Percentiles rank a stretch among this genome's conserved stretches.
Conservation (phyloP, 2,888 invertebrate genomes). For the Parochlus steinenii region DNA sequence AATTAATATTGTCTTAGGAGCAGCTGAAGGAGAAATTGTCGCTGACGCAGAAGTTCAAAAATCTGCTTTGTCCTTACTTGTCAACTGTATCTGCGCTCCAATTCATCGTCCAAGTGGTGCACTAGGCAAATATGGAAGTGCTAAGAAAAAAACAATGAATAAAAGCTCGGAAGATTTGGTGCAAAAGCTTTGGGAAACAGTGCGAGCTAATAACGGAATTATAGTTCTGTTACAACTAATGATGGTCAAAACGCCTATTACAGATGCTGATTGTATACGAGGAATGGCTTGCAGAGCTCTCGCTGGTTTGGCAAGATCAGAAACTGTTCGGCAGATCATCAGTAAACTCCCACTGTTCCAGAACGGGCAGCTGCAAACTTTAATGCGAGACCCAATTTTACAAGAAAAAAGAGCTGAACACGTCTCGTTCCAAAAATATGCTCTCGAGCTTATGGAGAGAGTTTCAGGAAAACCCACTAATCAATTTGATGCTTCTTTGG, state of each 20-base stretch:
- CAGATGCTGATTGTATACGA: slow-evolving; percentile 89
- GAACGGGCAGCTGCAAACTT: slow-evolving; percentile 78
- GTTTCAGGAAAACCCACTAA: slow-evolving; percentile 83
- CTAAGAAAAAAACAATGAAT: slow-evolving; percentile 40
- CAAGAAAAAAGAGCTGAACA: slow-evolving; percentile 94
- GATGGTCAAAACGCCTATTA: slow-evolving; percentile 85
- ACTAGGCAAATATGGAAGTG: slow-evolving; percentile 34
- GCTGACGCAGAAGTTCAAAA: slow-evolving; percentile 84
- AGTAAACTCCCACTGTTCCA: slow-evolving; percentile 89
- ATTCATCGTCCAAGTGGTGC: slow-evolving; percentile 48
- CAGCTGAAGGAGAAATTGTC: slow-evolving; percentile 83
- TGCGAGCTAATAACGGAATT: slow-evolving; percentile 88
- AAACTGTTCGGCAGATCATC: slow-evolving; percentile 85
- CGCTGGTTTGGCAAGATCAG: slow-evolving; percentile 84
- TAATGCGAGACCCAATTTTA: slow-evolving; percentile 92
- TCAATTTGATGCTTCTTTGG: slow-evolving; percentile 71
- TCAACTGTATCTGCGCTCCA: slow-evolving; percentile 89
- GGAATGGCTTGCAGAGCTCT: slow-evolving; percentile 86
- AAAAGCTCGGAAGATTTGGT: slow-evolving; percentile 69
- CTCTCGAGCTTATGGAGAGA: slow-evolving; percentile 72
- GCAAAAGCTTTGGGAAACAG: slow-evolving; percentile 86
- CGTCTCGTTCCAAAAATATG: slow-evolving; percentile 88
- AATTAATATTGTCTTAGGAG: slow-evolving; percentile 62
- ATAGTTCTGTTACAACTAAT: slow-evolving; percentile 83
- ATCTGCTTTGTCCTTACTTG: slow-evolving; percentile 75